Evolutionary conservation across 2,888 invertebrate genomes (phyloP), one percentile per base, ranked within the genome.

Genomic region (Calliphora vomitoria): DNA sequence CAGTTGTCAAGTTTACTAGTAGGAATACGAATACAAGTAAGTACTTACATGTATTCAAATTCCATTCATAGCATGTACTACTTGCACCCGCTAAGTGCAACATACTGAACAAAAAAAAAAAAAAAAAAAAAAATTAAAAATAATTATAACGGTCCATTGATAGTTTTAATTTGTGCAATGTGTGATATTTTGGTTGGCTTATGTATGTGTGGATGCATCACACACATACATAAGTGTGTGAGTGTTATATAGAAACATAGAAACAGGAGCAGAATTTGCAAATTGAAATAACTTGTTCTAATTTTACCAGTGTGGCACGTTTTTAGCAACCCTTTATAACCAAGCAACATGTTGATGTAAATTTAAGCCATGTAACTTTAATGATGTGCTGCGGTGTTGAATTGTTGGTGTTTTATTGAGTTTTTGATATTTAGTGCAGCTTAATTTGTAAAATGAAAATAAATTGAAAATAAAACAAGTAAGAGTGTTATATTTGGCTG

Each of bases 91-190:
- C 20, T 68, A 25, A 68, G 68, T 47, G 68, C 25, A 18, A 44
- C 44, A 58, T 41, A 15, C 35, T 35, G n/a, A 35, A 35, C 35
- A 18, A 8, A 53, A n/a, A 53, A 18, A 44, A 15, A n/a, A n/a
- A n/a, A n/a, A n/a, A n/a, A n/a, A n/a, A n/a, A n/a, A n/a, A n/a
- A 31, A 66, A 58, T 79, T 75, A 44, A 69, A 69, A 69, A 79
- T 69, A 79, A 69, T 69, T 79, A 69, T 47, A 79, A n/a, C 47
- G 69, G 68, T 69, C 35, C 58, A 68, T 79, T 78, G 58, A 79
- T 68, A 69, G 68, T 69, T 47, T 68, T 15, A 44, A 44, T 44
- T 68, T 15, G 25, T 13, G 11, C 58, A 25, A 58, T 11, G 58
- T 58, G 20, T 58, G 5, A 31, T 31, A 58, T 25, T n/a, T 58